These are phyloP conservation scores for Megaceryle maxima DNA, from an alignment of 2,113 vertebrate genomes.

Conservation along the genomic window DNA sequence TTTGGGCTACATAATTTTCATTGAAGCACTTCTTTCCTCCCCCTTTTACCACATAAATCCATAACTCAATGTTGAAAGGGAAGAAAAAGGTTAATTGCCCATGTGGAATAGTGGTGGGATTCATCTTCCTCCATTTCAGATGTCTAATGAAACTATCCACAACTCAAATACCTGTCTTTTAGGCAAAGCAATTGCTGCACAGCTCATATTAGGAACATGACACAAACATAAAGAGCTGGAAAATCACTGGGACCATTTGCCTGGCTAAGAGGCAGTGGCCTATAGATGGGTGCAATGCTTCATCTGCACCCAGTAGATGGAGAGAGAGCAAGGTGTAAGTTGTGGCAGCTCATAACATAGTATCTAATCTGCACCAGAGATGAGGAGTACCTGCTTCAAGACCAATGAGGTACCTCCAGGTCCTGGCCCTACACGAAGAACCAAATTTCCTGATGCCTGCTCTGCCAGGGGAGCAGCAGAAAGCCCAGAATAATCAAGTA, in stretches of 20 bases:
- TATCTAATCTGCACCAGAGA: neutral
- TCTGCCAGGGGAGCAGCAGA: neutral
- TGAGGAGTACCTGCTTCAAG: neutral
- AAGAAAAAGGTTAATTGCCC: neutral
- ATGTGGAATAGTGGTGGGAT: neutral
- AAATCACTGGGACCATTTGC: neutral
- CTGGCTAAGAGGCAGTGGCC: neutral
- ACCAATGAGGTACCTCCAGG: neutral
- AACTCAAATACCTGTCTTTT: neutral
- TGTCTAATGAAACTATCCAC: neutral
- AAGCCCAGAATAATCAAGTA: neutral
- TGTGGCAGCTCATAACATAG: neutral
- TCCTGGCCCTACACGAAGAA: neutral
- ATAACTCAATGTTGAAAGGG: neutral
- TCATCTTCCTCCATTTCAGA: neutral
- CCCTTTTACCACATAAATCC: neutral
- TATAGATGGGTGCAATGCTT: neutral
- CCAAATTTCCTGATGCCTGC: neutral
- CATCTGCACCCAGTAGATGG: fast-evolving
- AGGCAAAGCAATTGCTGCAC: neutral
- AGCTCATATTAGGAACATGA: neutral
- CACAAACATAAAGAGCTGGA: neutral
- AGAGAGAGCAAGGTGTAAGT: neutral
- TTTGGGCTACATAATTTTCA: neutral
- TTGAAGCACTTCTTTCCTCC: neutral